Conservation (phyloP, 2,797 vertebrate genomes). For the Gymnopithys bicolor region DNA sequence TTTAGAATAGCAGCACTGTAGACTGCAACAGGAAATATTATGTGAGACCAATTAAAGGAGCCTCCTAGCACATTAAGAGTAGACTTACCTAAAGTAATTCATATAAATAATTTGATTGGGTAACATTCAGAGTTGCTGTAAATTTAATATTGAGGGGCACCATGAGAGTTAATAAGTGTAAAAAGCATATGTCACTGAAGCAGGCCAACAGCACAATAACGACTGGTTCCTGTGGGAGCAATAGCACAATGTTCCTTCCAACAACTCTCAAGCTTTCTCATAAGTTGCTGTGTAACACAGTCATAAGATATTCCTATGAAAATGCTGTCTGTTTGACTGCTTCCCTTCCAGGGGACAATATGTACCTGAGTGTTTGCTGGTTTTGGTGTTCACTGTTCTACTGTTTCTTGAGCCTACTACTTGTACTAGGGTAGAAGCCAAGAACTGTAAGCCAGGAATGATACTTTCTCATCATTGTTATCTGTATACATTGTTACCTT, state of each 20-base stretch:
- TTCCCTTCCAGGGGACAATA: neutral
- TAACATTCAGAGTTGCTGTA: neutral
- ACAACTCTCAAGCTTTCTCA: neutral
- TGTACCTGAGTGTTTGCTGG: neutral
- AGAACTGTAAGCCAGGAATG: neutral
- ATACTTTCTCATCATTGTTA: neutral
- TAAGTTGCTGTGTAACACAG: neutral
- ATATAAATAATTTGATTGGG: neutral
- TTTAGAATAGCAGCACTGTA: neutral
- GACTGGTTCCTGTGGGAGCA: neutral
- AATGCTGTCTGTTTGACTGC: neutral
- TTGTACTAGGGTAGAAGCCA: neutral
- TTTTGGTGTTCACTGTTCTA: neutral
- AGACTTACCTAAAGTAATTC: neutral
- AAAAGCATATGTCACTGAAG: neutral
- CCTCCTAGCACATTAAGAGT: neutral
- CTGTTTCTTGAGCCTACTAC: neutral
- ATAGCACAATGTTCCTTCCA: neutral
- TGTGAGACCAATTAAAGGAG: neutral
- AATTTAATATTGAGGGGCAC: neutral
- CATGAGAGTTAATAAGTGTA: neutral
- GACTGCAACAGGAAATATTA: neutral
- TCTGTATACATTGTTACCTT: neutral
- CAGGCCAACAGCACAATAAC: neutral
- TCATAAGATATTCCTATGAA: neutral